Evolutionary conservation across 1,140 invertebrate species (phyloP).

Genomic region (Lepidostoma basale): DNA sequence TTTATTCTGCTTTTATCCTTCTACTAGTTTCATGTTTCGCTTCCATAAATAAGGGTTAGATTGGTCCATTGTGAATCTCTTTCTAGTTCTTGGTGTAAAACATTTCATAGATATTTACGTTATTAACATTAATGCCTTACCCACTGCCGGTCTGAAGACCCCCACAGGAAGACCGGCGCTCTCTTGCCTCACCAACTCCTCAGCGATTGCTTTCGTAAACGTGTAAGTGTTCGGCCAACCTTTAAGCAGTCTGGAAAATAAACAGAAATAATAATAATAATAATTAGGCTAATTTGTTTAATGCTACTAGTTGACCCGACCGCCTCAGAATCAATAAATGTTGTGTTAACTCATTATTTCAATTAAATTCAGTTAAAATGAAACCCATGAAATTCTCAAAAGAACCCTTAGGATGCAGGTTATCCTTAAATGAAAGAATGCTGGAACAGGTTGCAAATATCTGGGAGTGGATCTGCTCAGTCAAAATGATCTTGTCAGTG

Average conservation of each 20-base stretch:
- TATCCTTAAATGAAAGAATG: too few species aligned
- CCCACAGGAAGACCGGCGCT: conserved; percentile 67
- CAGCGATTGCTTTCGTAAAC: conserved; percentile 74
- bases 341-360: too few species aligned
- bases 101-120: background rate
- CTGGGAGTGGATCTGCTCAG: too few species aligned
- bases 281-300: background rate
- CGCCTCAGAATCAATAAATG: background rate
- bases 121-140: conserved; percentile 49
- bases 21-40: background rate
- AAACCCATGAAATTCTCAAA: too few species aligned
- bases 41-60: background rate
- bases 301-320: background rate
- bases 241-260: conserved; percentile 64
- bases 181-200: conserved; percentile 64
- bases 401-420: too few species aligned
- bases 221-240: conserved; percentile 75
- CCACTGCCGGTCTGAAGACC: conserved; percentile 82
- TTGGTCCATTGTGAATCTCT: background rate
- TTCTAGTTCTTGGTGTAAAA: background rate
- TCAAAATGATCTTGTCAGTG: too few species aligned
- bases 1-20: background rate
- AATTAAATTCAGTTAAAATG: too few species aligned
- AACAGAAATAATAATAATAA: background rate
- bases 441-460: too few species aligned